These are phyloP conservation scores for Yponomeuta plumbellus DNA, from an alignment of 2,888 invertebrate species.

Conservation along the genomic window DNA sequence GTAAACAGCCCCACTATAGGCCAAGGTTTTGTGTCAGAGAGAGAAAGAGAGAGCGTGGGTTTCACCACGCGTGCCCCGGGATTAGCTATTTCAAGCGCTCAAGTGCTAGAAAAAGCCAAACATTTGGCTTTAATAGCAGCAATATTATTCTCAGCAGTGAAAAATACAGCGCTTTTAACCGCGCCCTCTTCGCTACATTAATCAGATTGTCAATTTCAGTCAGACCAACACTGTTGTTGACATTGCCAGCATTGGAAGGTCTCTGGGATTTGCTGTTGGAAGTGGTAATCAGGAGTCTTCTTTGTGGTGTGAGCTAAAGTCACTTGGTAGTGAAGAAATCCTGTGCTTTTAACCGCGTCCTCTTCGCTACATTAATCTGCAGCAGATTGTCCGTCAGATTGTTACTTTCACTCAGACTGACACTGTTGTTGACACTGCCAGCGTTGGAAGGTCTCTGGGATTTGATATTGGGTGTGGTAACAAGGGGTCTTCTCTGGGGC, in stretches of 20 bases:
- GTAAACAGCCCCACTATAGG: no score
- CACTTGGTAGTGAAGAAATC: slow-evolving; percentile 80
- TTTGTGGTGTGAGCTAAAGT: slow-evolving; percentile 26
- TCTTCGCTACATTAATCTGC: slow-evolving; percentile 84
- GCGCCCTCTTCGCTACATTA: slow-evolving; percentile 81
- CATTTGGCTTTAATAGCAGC: no score
- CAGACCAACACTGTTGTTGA: slow-evolving; percentile 28
- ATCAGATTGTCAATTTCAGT: slow-evolving; percentile 74
- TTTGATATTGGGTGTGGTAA: slow-evolving; percentile 39
- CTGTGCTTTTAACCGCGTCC: slow-evolving; percentile 84
- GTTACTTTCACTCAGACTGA: slow-evolving; percentile 42
- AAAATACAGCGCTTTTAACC: slow-evolving; percentile 90
- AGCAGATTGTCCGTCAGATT: slow-evolving; percentile 90
- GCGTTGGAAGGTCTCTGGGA: slow-evolving; percentile 26
- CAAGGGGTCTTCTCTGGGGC: slow-evolving; percentile 35
- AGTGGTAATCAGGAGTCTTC: slow-evolving; percentile 42
- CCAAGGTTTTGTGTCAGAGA: no score
- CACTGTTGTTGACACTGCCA: slow-evolving; percentile 25
- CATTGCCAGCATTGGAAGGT: slow-evolving; percentile 24
- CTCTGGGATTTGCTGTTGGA: slow-evolving; percentile 30
- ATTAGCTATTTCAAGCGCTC: no score
- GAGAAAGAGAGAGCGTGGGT: no score
- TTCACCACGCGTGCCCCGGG: no score
- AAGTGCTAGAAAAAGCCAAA: no score
- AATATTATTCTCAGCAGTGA: slow-evolving; percentile 38